These are phyloP conservation scores for Aphidius ervi DNA, from an alignment of 1,140 invertebrate genomes.

Conservation along the genomic window DNA sequence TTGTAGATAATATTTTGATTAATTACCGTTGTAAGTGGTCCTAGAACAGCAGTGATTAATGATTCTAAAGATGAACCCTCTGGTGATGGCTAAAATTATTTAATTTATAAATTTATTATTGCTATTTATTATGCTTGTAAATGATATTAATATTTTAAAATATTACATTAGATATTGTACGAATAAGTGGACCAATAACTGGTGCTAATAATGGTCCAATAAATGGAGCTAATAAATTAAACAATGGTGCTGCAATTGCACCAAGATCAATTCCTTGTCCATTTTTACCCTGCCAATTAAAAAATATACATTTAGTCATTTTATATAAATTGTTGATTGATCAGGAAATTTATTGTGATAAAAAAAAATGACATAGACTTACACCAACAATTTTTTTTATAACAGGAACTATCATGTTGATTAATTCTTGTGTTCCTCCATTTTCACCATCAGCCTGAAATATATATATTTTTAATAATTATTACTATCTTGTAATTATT, in stretches of 20 bases:
- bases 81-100: constrained; percentile 32
- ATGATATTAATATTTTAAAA: neutral
- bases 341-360: neutral
- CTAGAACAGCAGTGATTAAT: constrained; percentile 28
- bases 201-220: constrained; percentile 43
- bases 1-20: constrained; percentile 9
- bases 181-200: constrained; percentile 37
- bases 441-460: constrained; percentile 34
- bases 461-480: constrained; percentile 9
- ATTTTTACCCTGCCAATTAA: constrained; percentile 34
- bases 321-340: neutral
- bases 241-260: constrained; percentile 38
- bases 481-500: constrained; percentile 1
- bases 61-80: constrained; percentile 33
- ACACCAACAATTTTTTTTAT: constrained; percentile 38
- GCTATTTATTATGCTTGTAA: neutral
- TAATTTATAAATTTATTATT: constrained; percentile 13
- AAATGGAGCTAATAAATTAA: constrained; percentile 39
- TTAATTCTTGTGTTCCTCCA: constrained; percentile 30
- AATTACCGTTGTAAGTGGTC: constrained; percentile 40
- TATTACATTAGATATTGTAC: constrained; percentile 41
- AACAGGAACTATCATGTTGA: constrained; percentile 37
- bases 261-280: constrained; percentile 41
- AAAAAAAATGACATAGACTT: constrained; percentile 19
- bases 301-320: no score